Evolutionary conservation across 2,888 invertebrate genomes (phyloP).

Genomic region (Lasiommata megera): DNA sequence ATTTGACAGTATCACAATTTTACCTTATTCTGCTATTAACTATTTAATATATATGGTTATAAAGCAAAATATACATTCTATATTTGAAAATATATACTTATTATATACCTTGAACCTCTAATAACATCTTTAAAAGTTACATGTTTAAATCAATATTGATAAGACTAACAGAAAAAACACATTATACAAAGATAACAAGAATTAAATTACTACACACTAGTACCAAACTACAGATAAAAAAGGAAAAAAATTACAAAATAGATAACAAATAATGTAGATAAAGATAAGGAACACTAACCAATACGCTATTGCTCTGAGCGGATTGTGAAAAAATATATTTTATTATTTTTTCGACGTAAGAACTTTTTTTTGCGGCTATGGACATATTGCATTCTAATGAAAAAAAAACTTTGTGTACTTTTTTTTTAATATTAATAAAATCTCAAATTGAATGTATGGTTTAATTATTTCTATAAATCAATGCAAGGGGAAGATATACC

Average conservation of each 20-base stretch:
- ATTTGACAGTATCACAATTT: conserved; percentile 21
- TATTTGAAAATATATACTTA: not conserved
- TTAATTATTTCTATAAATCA: too few species aligned
- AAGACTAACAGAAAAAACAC: conserved; percentile 17
- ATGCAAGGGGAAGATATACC: too few species aligned
- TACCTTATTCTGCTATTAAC: conserved; percentile 6
- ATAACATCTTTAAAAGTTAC: conserved; percentile 20
- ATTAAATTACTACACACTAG: not conserved
- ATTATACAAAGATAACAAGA: conserved; percentile 12
- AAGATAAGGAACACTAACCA: conserved; percentile 17
- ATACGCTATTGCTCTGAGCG: conserved; percentile 1
- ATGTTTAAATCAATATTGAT: conserved; percentile 29
- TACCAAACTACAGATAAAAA: not conserved
- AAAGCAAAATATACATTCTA: conserved; percentile 1
- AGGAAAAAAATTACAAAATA: conserved; percentile 12
- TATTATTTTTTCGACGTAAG: too few species aligned
- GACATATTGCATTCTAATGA: too few species aligned
- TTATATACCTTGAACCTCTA: not conserved
- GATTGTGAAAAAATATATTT: not conserved
- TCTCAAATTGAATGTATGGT: too few species aligned
- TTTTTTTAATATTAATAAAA: too few species aligned
- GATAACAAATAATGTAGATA: conserved; percentile 22
- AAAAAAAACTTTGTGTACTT: too few species aligned
- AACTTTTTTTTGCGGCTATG: too few species aligned
- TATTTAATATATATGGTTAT: not conserved